Conservation (phyloP, 2,797 vertebrate genomes). For the Tokudaia muenninki region DNA sequence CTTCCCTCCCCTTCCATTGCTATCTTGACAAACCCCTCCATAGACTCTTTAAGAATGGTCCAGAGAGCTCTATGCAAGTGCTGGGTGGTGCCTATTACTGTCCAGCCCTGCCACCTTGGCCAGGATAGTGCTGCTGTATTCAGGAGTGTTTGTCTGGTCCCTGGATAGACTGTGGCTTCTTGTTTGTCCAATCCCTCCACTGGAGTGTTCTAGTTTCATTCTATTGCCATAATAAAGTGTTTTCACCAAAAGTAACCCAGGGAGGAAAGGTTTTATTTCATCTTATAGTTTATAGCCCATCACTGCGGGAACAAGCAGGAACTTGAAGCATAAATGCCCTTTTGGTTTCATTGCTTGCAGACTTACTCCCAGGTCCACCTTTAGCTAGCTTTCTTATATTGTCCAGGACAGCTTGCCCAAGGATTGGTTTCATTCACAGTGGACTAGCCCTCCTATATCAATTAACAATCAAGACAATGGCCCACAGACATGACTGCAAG, state of each 20-base stretch:
- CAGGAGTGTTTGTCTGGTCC: not conserved
- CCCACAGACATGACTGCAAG: not conserved
- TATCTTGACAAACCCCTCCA: not conserved
- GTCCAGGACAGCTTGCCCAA: not conserved
- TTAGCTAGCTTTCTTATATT: not conserved
- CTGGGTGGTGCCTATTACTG: no score
- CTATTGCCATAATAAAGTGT: not conserved
- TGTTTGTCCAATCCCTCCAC: no score
- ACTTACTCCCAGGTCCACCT: not conserved
- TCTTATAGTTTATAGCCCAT: not conserved
- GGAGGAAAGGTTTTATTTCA: not conserved
- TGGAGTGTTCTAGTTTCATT: not conserved
- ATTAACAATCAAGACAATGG: not conserved
- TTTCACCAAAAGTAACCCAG: not conserved
- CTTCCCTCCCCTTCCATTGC: no score
- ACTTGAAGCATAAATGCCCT: not conserved
- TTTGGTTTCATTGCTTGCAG: not conserved
- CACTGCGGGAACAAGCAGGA: not conserved
- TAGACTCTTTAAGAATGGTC: no score
- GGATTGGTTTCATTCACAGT: not conserved
- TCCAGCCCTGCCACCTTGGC: not conserved
- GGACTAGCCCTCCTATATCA: not conserved
- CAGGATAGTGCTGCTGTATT: no score
- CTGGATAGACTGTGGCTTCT: fast-evolving
- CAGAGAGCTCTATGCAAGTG: not conserved